phyloP scores from a whole-genome alignment of 2,797 vertebrate species.

The Spinus pinus region DNA sequence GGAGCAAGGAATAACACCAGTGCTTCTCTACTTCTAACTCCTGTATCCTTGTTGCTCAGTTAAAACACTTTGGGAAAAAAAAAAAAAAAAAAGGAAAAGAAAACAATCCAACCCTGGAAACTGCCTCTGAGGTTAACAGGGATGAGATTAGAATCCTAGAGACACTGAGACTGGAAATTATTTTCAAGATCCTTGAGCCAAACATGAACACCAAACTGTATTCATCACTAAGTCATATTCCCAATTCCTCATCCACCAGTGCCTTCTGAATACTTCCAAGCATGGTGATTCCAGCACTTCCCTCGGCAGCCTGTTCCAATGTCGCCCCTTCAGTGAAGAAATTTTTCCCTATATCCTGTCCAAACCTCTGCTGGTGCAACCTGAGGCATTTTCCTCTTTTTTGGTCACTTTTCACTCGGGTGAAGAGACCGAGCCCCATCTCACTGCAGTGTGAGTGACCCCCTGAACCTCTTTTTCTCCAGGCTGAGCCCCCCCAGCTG shows the following conservation, averaged over 20 bases:
- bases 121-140: not conserved
- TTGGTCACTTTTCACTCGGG: fast-evolving
- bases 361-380: not conserved
- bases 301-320: not conserved
- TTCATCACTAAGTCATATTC: not conserved
- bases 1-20: not conserved
- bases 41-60: fast-evolving
- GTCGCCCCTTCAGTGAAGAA: not conserved
- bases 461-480: not conserved
- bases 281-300: not conserved
- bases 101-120: not conserved
- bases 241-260: not conserved
- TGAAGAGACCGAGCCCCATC: fast-evolving
- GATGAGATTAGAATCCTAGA: not conserved
- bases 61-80: not conserved
- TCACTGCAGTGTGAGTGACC: no score
- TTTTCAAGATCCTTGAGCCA: not conserved
- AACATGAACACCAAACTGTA: fast-evolving
- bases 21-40: not conserved
- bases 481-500: fast-evolving
- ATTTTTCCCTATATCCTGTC: not conserved
- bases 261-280: not conserved
- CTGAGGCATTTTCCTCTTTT: not conserved
- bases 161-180: not conserved
- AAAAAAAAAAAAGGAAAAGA: not conserved